These are phyloP conservation scores for Galerucella pusilla DNA, from an alignment of 2,888 invertebrate genomes.

Conservation along the genomic window DNA sequence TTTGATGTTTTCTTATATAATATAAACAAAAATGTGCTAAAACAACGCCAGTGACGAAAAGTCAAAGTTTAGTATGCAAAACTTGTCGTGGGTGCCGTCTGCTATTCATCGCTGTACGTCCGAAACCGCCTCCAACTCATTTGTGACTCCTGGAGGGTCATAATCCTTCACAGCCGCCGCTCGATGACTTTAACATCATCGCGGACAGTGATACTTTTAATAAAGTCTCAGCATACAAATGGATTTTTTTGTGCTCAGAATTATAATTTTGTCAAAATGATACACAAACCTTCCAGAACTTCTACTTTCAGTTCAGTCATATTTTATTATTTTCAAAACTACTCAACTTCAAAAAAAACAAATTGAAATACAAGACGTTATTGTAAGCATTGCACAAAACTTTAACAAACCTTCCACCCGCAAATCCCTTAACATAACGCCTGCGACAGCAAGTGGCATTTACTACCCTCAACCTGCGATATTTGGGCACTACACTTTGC, in stretches of 20 bases:
- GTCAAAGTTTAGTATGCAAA: conserved; percentile 59
- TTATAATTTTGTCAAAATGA: not conserved
- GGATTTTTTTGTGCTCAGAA: not conserved
- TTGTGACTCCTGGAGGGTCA: conserved; percentile 49
- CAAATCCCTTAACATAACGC: conserved; percentile 25
- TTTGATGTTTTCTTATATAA: not conserved
- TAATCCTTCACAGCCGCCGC: conserved; percentile 43
- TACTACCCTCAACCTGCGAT: conserved; percentile 43
- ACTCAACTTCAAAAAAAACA: not conserved
- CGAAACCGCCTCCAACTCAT: conserved; percentile 49
- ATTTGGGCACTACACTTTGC: conserved; percentile 43
- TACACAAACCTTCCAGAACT: not conserved
- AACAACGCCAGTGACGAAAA: conserved; percentile 42
- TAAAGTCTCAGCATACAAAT: conserved; percentile 24
- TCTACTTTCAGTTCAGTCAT: too few species aligned
- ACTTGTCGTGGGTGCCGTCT: conserved; percentile 59
- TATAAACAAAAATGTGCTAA: not conserved
- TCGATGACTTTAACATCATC: conserved; percentile 32
- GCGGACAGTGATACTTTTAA: conserved; percentile 33
- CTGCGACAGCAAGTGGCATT: conserved; percentile 29
- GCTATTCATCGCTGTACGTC: conserved; percentile 58
- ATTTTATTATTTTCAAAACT: not conserved
- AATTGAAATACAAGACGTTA: not conserved
- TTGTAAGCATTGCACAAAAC: not conserved
- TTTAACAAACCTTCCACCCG: conserved; percentile 17